Evolutionary conservation across 53 echinoderm and acorn worm genomes (phyloP).

Genomic region (Echinarachnius parma): DNA sequence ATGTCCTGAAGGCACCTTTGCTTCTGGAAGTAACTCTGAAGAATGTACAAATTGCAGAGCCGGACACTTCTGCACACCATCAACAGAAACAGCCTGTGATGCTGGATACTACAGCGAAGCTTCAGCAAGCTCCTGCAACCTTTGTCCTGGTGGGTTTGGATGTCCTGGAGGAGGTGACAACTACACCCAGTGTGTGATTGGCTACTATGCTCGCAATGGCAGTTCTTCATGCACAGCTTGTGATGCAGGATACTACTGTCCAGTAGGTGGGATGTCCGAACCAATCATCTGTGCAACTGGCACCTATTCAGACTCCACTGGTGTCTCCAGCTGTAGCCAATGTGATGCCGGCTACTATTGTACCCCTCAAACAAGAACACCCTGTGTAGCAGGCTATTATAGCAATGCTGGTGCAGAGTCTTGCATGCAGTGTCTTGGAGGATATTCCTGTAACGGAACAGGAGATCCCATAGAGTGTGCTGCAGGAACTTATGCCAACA

Average conservation of each 20-base stretch:
- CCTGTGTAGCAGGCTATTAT: slow-evolving; percentile 67
- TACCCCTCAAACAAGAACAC: slow-evolving; percentile 40
- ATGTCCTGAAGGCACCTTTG: slow-evolving; percentile 68
- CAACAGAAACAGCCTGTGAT: slow-evolving; percentile 57
- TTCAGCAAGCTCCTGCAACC: slow-evolving; percentile 57
- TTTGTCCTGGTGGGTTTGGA: slow-evolving; percentile 73
- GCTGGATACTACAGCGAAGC: slow-evolving; percentile 76
- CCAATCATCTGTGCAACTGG: slow-evolving; percentile 72
- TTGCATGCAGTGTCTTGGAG: slow-evolving; percentile 77
- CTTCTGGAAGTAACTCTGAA: slow-evolving; percentile 23
- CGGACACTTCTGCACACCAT: slow-evolving; percentile 68
- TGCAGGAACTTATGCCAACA: slow-evolving; percentile 67
- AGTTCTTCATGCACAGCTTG: slow-evolving; percentile 67
- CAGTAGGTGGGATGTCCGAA: slow-evolving; percentile 53
- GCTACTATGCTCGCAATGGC: slow-evolving; percentile 71
- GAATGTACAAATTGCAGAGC: slow-evolving; percentile 63
- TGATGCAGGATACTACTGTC: slow-evolving; percentile 72
- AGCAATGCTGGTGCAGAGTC: slow-evolving; percentile 59
- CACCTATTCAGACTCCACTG: slow-evolving; percentile 54
- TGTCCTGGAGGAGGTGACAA: slow-evolving; percentile 52
- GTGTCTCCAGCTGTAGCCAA: slow-evolving; percentile 45
- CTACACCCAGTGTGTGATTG: slow-evolving; percentile 47
- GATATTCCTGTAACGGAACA: slow-evolving; percentile 62
- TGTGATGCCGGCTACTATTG: slow-evolving; percentile 76
- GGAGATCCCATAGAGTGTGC: slow-evolving; percentile 49